Conservation (phyloP, 2,113 vertebrate genomes). For the Mobula birostris region DNA sequence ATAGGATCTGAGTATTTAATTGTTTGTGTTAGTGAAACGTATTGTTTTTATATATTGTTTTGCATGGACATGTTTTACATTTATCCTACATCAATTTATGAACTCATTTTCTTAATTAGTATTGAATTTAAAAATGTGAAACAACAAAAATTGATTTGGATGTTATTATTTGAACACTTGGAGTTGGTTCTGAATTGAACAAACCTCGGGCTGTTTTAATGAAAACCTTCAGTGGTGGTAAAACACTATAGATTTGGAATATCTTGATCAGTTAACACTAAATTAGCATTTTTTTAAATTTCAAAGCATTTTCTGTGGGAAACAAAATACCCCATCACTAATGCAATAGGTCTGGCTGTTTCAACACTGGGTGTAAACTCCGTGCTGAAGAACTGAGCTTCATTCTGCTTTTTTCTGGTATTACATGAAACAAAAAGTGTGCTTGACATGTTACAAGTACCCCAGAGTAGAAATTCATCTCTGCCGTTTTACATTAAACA, state of each 20-base stretch:
- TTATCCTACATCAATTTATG: not conserved
- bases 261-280: not conserved
- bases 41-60: not conserved
- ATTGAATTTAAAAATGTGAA: not conserved
- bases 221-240: not conserved
- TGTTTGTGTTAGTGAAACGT: not conserved
- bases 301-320: not conserved
- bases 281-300: not conserved
- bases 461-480: too few relatives aligned
- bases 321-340: not conserved
- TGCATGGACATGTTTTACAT: slow-evolving; percentile 28
- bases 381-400: not conserved
- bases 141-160: not conserved
- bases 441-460: not conserved
- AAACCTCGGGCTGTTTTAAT: not conserved
- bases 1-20: not conserved
- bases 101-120: not conserved
- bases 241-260: not conserved
- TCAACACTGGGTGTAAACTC: not conserved
- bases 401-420: not conserved
- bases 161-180: not conserved
- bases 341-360: not conserved
- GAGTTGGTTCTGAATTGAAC: slow-evolving; percentile 7
- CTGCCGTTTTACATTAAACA: too few relatives aligned
- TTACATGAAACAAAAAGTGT: not conserved